phyloP scores from a whole-genome alignment of 92 coral and sea anemone genomes.

The Heliopora coerulea region DNA sequence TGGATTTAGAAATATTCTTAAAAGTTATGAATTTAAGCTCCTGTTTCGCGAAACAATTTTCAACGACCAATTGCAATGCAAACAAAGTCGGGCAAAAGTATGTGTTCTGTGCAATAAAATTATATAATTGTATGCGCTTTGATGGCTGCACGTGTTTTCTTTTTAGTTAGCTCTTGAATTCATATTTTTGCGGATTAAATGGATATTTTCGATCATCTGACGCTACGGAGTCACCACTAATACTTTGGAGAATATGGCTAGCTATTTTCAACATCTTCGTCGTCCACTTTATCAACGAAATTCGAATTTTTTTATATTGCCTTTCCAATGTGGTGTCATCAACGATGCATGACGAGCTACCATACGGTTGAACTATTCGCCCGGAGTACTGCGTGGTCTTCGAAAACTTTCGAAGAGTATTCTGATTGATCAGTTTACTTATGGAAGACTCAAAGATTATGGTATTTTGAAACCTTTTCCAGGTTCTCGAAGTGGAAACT shows the following conservation, averaged over 20 bases:
- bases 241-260: not conserved
- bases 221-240: not conserved
- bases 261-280: constrained; percentile 12
- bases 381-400: constrained; percentile 14
- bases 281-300: constrained; percentile 4
- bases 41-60: too few relatives aligned
- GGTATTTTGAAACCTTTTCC: constrained; percentile 3
- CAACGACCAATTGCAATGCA: too few relatives aligned
- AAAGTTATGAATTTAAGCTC: too few relatives aligned
- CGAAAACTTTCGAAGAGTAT: not conserved
- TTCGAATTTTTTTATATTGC: not conserved
- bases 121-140: too few relatives aligned
- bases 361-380: not conserved
- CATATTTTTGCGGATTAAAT: too few relatives aligned
- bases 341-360: not conserved
- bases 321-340: not conserved
- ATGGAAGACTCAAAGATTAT: not conserved
- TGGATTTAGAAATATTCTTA: too few relatives aligned
- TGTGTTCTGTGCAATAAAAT: too few relatives aligned
- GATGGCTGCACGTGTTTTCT: too few relatives aligned
- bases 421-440: not conserved
- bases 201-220: not conserved
- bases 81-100: too few relatives aligned
- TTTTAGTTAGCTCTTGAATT: too few relatives aligned
- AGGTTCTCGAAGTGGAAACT: not conserved